These are phyloP conservation scores for Agelas oroides DNA, from an alignment of 37 sponge, comb jelly and placozoan genomes.

Conservation along the genomic window DNA sequence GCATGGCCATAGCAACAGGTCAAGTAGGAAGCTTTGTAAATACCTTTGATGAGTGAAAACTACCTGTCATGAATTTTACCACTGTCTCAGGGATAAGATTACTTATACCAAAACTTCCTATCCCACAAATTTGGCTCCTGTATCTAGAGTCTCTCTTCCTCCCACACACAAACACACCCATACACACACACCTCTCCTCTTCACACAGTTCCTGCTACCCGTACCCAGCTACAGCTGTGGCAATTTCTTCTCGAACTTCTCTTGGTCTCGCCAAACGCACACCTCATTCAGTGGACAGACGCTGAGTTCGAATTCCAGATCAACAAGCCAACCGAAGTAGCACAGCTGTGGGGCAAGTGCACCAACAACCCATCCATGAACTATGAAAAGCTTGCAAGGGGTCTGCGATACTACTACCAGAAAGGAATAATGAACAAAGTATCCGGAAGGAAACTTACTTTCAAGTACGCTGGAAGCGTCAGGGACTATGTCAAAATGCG, in stretches of 20 bases:
- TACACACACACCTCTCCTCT: conserved; percentile 14
- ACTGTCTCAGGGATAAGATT: no score
- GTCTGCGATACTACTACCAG: conserved; percentile 88
- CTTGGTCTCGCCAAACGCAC: conserved; percentile 46
- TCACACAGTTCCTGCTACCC: not conserved
- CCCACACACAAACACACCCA: no score
- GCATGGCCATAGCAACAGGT: no score
- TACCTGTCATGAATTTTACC: no score
- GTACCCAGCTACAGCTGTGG: conserved; percentile 74
- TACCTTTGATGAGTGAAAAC: no score
- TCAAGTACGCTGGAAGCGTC: conserved; percentile 27
- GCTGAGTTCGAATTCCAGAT: conserved; percentile 90
- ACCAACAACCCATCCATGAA: conserved; percentile 88
- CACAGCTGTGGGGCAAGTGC: conserved; percentile 87
- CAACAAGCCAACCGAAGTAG: conserved; percentile 82
- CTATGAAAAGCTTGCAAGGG: conserved; percentile 84
- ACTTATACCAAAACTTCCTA: no score
- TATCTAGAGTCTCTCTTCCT: no score
- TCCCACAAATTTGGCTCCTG: no score
- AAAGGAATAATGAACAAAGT: conserved; percentile 88
- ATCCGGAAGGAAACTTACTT: conserved; percentile 71
- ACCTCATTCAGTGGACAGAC: conserved; percentile 87
- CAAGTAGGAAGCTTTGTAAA: no score
- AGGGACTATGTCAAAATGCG: conserved; percentile 41
- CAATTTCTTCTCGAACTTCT: conserved; percentile 95